Percentiles rank a stretch among this genome's conserved stretches.
Evolutionary conservation across 1,140 invertebrate genomes (phyloP).

Genomic region (Drosophila lowei): DNA sequence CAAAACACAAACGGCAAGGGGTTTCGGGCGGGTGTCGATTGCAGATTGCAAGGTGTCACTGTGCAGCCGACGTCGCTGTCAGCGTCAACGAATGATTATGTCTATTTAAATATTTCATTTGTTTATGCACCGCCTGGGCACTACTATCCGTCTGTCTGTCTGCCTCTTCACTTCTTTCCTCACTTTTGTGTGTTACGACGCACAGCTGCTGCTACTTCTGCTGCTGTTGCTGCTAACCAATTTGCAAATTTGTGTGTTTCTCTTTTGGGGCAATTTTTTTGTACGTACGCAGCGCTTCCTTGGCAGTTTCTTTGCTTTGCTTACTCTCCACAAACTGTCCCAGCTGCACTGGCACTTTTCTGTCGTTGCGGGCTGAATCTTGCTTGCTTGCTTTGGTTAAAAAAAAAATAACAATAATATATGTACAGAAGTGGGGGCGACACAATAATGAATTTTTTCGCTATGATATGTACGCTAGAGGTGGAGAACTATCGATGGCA

Average conservation of each 20-base stretch:
- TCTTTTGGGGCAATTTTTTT: constrained; percentile 42
- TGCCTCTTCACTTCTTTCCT: constrained; percentile 19
- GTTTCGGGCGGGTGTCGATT: neutral
- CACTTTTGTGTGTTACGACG: constrained; percentile 50
- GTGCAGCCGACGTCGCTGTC: constrained; percentile 18
- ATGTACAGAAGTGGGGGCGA: constrained; percentile 9
- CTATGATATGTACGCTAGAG: constrained; percentile 29
- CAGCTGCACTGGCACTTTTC: too few species aligned
- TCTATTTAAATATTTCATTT: constrained; percentile 62
- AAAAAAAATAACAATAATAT: constrained; percentile 35
- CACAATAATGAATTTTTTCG: constrained; percentile 25
- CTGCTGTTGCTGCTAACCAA: constrained; percentile 6
- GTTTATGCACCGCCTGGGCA: constrained; percentile 31
- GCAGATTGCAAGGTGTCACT: constrained; percentile 57
- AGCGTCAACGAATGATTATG: constrained; percentile 46
- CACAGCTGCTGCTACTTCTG: constrained; percentile 49
- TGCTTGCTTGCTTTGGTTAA: constrained; percentile 19
- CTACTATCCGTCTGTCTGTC: constrained; percentile 5
- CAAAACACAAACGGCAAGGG: constrained; percentile 40
- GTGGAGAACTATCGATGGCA: too few species aligned
- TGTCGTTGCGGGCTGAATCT: neutral
- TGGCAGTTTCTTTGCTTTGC: constrained; percentile 18
- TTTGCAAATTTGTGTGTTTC: constrained; percentile 19
- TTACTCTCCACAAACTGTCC: constrained; percentile 10
- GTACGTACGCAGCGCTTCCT: constrained; percentile 48